These are phyloP conservation scores for Lathamus discolor DNA, from an alignment of 2,113 vertebrate species.

Conservation along the genomic window DNA sequence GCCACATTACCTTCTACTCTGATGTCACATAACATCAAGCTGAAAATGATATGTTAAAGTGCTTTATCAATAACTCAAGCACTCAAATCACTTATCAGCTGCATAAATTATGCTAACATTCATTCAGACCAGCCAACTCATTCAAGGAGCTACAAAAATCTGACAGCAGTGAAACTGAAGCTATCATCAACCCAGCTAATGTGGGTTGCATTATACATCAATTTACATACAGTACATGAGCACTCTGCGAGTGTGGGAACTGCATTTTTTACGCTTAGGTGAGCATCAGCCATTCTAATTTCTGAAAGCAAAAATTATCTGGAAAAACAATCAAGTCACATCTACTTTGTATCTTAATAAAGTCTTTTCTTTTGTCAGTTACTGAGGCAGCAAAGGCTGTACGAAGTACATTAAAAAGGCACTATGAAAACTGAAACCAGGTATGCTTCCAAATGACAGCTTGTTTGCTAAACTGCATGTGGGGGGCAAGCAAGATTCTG, in stretches of 20 bases:
- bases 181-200: slow-evolving; percentile 61
- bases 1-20: slow-evolving; percentile 54
- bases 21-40: slow-evolving; percentile 70
- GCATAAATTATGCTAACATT: slow-evolving; percentile 81
- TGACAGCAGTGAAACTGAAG: slow-evolving; percentile 73
- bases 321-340: slow-evolving; percentile 36
- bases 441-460: background rate
- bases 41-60: slow-evolving; percentile 79
- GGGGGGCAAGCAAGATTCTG: background rate
- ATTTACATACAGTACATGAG: slow-evolving; percentile 71
- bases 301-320: slow-evolving; percentile 64
- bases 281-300: slow-evolving; percentile 77
- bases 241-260: background rate
- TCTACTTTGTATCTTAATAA: slow-evolving; percentile 9
- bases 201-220: slow-evolving; percentile 76
- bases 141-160: slow-evolving; percentile 73
- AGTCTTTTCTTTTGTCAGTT: background rate
- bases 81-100: slow-evolving; percentile 73
- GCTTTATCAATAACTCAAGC: slow-evolving; percentile 85
- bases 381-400: background rate
- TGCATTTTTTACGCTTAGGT: slow-evolving; percentile 53
- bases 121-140: slow-evolving; percentile 72
- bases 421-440: background rate
- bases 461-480: background rate
- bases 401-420: background rate